These are phyloP conservation scores for Rhabdomys pumilio DNA, from an alignment of 2,797 vertebrate genomes.

Conservation along the genomic window DNA sequence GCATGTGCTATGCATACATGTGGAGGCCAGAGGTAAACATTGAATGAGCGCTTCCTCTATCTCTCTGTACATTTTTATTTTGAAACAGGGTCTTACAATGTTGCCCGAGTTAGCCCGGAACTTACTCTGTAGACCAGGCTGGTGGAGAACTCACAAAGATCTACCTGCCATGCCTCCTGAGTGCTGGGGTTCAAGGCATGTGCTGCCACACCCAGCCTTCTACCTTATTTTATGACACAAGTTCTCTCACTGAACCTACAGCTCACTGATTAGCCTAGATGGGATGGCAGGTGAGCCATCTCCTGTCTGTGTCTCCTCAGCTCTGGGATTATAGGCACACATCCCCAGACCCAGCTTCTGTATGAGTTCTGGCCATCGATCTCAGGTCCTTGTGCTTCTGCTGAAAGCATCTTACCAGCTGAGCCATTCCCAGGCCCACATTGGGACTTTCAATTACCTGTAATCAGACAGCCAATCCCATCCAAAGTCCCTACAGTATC, in stretches of 20 bases:
- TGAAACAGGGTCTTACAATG: not conserved
- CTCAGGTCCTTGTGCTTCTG: not conserved
- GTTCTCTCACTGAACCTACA: not conserved
- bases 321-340: not conserved
- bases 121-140: not conserved
- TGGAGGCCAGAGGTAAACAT: not conserved
- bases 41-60: not conserved
- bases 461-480: not conserved
- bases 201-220: not conserved
- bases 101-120: not conserved
- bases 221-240: not conserved
- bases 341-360: not conserved
- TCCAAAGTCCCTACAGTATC: not conserved
- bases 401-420: not conserved
- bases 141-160: not conserved
- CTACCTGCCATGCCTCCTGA: not conserved
- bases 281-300: not conserved
- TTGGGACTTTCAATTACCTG: not conserved
- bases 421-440: not conserved
- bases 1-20: not conserved
- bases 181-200: not conserved
- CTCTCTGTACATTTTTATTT: not conserved
- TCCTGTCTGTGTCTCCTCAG: not conserved
- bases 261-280: constrained; percentile 9
- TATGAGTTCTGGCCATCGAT: not conserved